Evolutionary conservation across 2,888 invertebrate genomes (phyloP).

Genomic region (Idaea aversata): DNA sequence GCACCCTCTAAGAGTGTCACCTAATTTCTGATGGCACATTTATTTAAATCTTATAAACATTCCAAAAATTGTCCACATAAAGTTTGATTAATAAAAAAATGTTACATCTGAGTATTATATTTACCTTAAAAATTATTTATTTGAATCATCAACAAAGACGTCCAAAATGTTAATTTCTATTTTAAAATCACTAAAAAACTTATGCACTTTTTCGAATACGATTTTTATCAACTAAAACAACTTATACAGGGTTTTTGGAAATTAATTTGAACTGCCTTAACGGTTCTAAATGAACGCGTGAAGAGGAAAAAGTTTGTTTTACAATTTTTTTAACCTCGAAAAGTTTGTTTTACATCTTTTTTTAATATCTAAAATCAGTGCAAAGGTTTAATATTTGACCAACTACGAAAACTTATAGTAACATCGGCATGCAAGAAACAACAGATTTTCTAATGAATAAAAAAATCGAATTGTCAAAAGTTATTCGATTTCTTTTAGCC

Average conservation of each 20-base stretch:
- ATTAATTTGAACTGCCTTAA: background rate
- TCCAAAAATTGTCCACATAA: background rate
- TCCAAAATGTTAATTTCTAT: constrained; percentile 4
- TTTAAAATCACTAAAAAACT: constrained; percentile 6
- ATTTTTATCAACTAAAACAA: background rate
- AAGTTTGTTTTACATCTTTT: background rate
- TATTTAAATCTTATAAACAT: background rate
- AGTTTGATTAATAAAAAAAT: too few species aligned
- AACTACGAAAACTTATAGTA: too few species aligned
- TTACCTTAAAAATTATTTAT: background rate
- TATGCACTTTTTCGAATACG: background rate
- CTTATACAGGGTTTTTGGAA: background rate
- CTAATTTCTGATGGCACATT: background rate
- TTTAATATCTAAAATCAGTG: background rate
- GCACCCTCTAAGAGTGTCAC: background rate
- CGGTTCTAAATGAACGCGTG: background rate
- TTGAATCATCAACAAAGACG: background rate
- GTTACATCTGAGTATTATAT: background rate
- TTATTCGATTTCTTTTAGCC: too few species aligned
- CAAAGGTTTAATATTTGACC: too few species aligned
- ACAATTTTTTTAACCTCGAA: too few species aligned
- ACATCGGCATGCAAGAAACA: too few species aligned
- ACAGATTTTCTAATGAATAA: too few species aligned
- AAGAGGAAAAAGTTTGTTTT: background rate
- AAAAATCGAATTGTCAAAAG: too few species aligned